phyloP scores from a whole-genome alignment of 2,888 invertebrate genomes.

The Cephonodes hylas region DNA sequence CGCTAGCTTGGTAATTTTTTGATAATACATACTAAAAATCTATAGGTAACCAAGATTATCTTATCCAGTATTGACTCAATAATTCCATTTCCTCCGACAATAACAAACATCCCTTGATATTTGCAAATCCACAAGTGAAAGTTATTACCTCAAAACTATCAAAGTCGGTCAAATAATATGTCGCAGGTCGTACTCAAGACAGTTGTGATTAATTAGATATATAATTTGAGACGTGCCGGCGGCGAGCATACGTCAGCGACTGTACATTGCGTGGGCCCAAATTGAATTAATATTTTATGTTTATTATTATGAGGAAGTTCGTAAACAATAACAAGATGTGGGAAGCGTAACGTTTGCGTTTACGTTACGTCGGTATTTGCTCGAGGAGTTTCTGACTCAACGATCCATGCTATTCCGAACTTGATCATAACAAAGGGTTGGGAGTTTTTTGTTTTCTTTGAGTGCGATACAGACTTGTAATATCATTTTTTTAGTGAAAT shows the following conservation, averaged over 20 bases:
- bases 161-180: background rate
- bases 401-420: conserved; percentile 6
- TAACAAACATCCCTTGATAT: background rate
- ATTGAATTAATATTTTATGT: conserved; percentile 54
- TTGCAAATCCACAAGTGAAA: background rate
- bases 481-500: background rate
- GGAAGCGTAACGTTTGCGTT: conserved; percentile 26
- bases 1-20: too few relatives aligned
- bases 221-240: background rate
- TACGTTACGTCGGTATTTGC: conserved; percentile 22
- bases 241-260: background rate
- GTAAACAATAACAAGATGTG: conserved; percentile 35
- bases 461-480: background rate
- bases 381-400: conserved; percentile 11
- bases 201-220: background rate
- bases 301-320: conserved; percentile 40
- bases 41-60: too few relatives aligned
- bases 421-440: conserved; percentile 8
- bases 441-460: background rate
- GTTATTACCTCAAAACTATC: background rate
- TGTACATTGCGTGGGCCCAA: conserved; percentile 22
- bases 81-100: background rate
- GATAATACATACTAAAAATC: too few relatives aligned
- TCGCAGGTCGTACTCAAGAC: background rate
- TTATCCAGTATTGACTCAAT: background rate